Conservation (phyloP, 1,140 invertebrate genomes). For the Cyphomyrmex costatus region DNA sequence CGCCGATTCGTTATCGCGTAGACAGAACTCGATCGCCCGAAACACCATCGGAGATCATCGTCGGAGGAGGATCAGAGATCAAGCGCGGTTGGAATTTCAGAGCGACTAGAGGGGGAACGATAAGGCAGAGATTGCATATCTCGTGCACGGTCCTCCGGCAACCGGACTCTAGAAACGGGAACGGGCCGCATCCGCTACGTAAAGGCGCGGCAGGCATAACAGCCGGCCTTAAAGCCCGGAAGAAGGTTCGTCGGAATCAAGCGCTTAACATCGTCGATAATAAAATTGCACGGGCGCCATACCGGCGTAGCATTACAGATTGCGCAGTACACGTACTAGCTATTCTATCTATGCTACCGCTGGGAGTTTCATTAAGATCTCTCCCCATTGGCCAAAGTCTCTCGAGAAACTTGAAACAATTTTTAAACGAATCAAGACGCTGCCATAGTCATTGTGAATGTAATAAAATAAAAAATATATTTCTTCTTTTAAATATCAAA, state of each 20-base stretch:
- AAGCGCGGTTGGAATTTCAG: constrained; percentile 68
- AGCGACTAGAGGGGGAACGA: constrained; percentile 50
- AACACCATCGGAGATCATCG: constrained; percentile 50
- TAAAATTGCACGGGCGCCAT: constrained; percentile 67
- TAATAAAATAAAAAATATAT: neutral
- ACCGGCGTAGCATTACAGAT: constrained; percentile 39
- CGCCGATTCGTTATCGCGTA: constrained; percentile 40
- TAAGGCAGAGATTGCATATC: constrained; percentile 72
- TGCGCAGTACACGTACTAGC: constrained; percentile 5
- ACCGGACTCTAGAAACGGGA: constrained; percentile 82
- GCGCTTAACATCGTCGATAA: constrained; percentile 69
- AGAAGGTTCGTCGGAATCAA: constrained; percentile 71
- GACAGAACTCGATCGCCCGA: constrained; percentile 54
- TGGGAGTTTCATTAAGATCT: constrained; percentile 64
- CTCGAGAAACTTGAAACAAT: neutral
- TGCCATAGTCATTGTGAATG: neutral
- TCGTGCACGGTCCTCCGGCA: constrained; percentile 67
- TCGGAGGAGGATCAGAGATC: constrained; percentile 63
- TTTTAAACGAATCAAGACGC: neutral
- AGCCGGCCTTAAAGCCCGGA: constrained; percentile 74
- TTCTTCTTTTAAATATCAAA: neutral
- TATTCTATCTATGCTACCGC: neutral
- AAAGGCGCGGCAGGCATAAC: constrained; percentile 77
- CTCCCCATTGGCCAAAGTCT: neutral
- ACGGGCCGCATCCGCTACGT: constrained; percentile 81